phyloP scores from a whole-genome alignment of 1,140 invertebrate species.

The Drosophila kikkawai region DNA sequence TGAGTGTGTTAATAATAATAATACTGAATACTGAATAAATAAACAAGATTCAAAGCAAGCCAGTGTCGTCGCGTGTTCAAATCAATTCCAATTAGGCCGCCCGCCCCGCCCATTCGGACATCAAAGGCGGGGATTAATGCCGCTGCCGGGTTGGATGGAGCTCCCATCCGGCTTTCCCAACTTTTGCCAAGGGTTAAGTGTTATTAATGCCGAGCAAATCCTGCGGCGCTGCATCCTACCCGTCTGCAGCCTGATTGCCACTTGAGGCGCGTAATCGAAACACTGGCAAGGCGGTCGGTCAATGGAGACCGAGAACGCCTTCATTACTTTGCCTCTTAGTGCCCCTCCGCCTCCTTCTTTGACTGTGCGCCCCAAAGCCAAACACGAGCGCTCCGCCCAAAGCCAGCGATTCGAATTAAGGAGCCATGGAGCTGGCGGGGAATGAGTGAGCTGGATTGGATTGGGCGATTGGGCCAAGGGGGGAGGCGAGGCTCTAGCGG shows the following conservation, averaged over 20 bases:
- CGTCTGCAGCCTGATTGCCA: constrained; percentile 51
- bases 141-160: constrained; percentile 6
- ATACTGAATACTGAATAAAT: constrained; percentile 74
- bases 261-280: constrained; percentile 68
- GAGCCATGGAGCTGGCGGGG: constrained; percentile 7
- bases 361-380: constrained; percentile 38
- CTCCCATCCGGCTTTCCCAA: constrained; percentile 20
- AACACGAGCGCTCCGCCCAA: constrained; percentile 24
- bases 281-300: constrained; percentile 64
- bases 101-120: neutral
- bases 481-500: neutral
- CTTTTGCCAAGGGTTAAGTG: constrained; percentile 54
- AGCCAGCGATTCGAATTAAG: constrained; percentile 43
- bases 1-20: constrained; percentile 81
- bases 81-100: constrained; percentile 56
- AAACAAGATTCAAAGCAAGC: constrained; percentile 55
- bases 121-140: constrained; percentile 46
- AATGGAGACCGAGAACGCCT: constrained; percentile 45
- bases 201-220: constrained; percentile 66
- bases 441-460: neutral
- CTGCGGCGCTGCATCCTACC: constrained; percentile 34
- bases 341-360: neutral
- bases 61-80: neutral
- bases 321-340: constrained; percentile 63
- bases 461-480: neutral